Base-by-base conservation (phyloP, 2,888 invertebrate genomes). In the Xestoiulus laeticollis region DNA sequence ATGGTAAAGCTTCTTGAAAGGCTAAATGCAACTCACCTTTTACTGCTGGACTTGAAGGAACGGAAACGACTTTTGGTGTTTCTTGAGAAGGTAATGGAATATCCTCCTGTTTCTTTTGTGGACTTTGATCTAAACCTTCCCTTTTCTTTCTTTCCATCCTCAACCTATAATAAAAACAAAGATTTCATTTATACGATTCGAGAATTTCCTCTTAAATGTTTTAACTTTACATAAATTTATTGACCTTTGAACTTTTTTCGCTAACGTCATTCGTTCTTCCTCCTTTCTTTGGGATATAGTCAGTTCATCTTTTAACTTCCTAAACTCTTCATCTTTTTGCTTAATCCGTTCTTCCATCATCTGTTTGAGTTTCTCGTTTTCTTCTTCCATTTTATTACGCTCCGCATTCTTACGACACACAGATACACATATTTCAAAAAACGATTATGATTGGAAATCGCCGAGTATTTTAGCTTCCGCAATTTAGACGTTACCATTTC, bases 281-380 rank as follows among this genome's bases (percentile, higher is more conserved):
- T 90, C 90, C 78, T 89, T 89, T 26, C 89, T 88, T 32, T 89
- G 86, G 43, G 90, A 88, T n/a, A 85, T 82, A 10, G 82, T 89
- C 26, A 90, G 68, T 32, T 91, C 90, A 59, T 89, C 89, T 85
- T 89, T 85, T 30, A 88, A 59, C 78, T 92, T 93, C 0, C 92
- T 93, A n/a, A 93, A 93, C 68, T 87, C 89, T 89, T 33, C 89
- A 88, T 88, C 90, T 92, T 86, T 78, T 14, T 78, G 30, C 30
- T 78, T 82, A 5, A 43, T 19, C 85, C 87, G n/a, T 43, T 85
- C 85, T 84, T 48, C 83, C 8, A 89, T 78, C 44, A 94, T 93
- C 1, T 91, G 89, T 90, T 94, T 93, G 87, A 94, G 92, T 87
- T 90, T 91, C 90, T 93, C 93, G 33, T 94, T 91, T 89, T 93